phyloP scores from a whole-genome alignment of 2,888 invertebrate species.

The Melipona beecheii region DNA sequence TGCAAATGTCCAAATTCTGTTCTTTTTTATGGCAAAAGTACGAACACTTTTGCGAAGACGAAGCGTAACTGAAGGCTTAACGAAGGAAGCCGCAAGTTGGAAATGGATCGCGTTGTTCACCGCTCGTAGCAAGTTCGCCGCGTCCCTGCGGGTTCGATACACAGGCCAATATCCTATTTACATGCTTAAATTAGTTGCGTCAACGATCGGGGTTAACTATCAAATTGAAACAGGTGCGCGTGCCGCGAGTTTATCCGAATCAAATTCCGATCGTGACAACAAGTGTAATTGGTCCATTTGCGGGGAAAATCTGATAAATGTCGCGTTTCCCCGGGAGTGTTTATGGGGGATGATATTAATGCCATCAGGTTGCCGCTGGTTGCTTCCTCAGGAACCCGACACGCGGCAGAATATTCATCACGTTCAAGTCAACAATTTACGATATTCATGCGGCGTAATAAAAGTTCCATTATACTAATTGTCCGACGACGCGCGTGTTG shows the following conservation, averaged over 20 bases:
- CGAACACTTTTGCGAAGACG: no score
- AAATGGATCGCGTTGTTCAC: constrained; percentile 19
- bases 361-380: not conserved
- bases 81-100: not conserved
- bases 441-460: not conserved
- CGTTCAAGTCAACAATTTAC: not conserved
- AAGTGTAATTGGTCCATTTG: constrained; percentile 39
- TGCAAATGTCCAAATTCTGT: no score
- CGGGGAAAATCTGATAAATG: constrained; percentile 31
- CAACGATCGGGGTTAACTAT: constrained; percentile 40
- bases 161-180: constrained; percentile 64
- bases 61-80: constrained; percentile 11
- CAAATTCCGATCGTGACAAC: constrained; percentile 50
- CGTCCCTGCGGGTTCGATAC: constrained; percentile 26
- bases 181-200: constrained; percentile 63
- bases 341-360: constrained; percentile 4
- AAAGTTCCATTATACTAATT: constrained; percentile 2
- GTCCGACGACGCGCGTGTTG: no score
- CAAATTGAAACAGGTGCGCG: constrained; percentile 37
- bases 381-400: not conserved
- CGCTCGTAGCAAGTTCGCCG: constrained; percentile 4
- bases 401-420: not conserved
- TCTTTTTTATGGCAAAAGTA: no score
- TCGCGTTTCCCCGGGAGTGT: not conserved
- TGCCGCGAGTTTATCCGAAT: constrained; percentile 44